Conservation (phyloP, 2,888 invertebrate genomes). For the Bimastos eiseni region DNA sequence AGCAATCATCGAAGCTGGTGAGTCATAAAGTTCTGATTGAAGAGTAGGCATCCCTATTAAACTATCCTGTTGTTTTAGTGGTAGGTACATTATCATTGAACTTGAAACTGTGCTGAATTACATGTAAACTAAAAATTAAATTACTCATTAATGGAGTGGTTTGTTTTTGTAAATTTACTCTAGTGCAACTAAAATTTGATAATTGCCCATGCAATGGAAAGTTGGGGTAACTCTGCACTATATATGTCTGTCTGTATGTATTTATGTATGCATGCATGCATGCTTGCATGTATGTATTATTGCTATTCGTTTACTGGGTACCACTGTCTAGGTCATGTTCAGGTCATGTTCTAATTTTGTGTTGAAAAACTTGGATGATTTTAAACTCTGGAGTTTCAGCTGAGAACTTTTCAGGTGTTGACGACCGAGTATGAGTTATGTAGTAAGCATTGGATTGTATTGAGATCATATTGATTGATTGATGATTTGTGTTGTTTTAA, state of each 20-base stretch:
- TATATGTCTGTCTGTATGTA: too few species aligned
- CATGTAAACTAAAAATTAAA: not conserved
- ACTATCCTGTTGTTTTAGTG: not conserved
- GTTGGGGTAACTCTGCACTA: too few species aligned
- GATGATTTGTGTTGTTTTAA: conserved; percentile 44
- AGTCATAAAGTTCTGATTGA: conserved; percentile 14
- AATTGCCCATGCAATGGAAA: too few species aligned
- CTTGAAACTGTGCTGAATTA: not conserved
- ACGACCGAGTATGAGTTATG: not conserved
- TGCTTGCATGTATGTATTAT: too few species aligned
- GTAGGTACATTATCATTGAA: too few species aligned
- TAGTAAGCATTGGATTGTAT: too few species aligned
- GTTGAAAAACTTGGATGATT: not conserved
- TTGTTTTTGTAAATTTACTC: not conserved
- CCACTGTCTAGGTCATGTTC: too few species aligned
- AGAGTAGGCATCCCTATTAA: not conserved
- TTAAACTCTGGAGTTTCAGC: not conserved
- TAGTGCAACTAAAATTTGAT: too few species aligned
- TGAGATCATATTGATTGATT: too few species aligned
- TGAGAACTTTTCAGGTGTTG: not conserved
- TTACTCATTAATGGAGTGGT: not conserved
- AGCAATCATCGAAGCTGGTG: conserved; percentile 90
- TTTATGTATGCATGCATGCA: too few species aligned
- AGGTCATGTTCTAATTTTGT: not conserved
- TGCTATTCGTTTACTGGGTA: too few species aligned